Evolutionary conservation across 2,113 vertebrate species (phyloP), one percentile per base, ranked within the genome.

Genomic region (Osmerus mordax): DNA sequence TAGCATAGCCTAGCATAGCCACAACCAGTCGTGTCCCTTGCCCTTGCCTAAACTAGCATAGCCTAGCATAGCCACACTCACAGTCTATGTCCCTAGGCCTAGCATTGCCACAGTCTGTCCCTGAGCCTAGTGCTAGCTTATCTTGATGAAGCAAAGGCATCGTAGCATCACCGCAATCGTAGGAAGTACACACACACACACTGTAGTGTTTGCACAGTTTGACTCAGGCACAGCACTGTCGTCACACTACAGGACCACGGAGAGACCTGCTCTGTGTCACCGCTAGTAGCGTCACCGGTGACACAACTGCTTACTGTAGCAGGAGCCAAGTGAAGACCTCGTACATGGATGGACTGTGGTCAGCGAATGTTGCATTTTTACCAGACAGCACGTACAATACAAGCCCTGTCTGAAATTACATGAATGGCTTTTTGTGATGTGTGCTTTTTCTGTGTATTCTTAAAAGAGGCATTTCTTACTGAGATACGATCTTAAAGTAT

Each of bases 391-490:
- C 78, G 15, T 55, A 36, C 41, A 70, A 65, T 70, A 78, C 70
- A 56, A 47, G 70, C 81, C 74, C 77, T 73, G 68, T 72, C 69
- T 61, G 59, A 74, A 69, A 69, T 71, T 61, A 84, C 61, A 78
- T 87, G 74, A 87, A 81, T 84, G 86, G 87, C 88, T 89, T 90
- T 78, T 86, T 85, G 85, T 89, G 83, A 87, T 65, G 53, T 86
- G 82, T 87, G 82, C 87, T 81, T 85, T 87, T 90, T 90, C 83
- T 79, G 84, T 92, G 90, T 88, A 82, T 84, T 90, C 78, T 86
- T 85, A 82, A 84, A 70, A 81, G 86, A 80, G 82, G 74, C 51
- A 73, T 88, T 87, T 86, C 74, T 83, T 73, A 81, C 71, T 67
- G 55, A 81, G 67, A 61, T 65, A 70, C 18, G 47, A 78, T 82